phyloP scores from a whole-genome alignment of 2,797 vertebrate species.

The Distichodus sexfasciatus region DNA sequence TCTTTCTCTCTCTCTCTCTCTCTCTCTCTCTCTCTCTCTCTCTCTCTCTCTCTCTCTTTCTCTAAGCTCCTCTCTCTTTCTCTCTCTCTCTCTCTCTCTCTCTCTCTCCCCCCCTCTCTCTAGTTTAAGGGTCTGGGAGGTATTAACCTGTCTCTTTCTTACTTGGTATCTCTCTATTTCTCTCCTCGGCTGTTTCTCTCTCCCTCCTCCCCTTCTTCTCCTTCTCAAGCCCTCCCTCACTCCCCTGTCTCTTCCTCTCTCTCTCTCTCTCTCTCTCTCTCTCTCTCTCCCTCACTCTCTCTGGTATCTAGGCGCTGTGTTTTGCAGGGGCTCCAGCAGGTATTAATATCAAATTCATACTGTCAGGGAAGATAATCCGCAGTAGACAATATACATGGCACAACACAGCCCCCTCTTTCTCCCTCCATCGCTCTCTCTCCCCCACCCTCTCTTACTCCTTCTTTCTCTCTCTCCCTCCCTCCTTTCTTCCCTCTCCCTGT shows the following conservation, averaged over 20 bases:
- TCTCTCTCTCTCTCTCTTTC: too few relatives aligned
- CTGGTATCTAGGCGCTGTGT: not conserved
- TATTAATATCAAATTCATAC: constrained; percentile 15
- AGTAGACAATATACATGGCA: not conserved
- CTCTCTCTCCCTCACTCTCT: not conserved
- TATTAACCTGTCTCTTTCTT: too few relatives aligned
- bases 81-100: not conserved
- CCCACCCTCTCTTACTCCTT: not conserved
- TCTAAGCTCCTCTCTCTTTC: too few relatives aligned
- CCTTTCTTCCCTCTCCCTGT: too few relatives aligned
- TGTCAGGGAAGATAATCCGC: constrained; percentile 12
- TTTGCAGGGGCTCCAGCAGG: not conserved
- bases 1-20: not conserved
- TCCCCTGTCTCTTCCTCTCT: too few relatives aligned
- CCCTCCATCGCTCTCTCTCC: not conserved
- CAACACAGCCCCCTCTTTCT: not conserved
- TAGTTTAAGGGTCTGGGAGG: too few relatives aligned
- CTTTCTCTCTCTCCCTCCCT: too few relatives aligned
- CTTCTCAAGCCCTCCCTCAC: not conserved
- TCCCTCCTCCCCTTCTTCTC: not conserved
- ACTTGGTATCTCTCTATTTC: not conserved
- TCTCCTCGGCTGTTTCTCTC: not conserved
- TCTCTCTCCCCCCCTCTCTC: not conserved
- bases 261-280: too few relatives aligned
- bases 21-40: not conserved